Base-by-base conservation (phyloP, 2,797 vertebrate species). In the Scarus forsteni region DNA sequence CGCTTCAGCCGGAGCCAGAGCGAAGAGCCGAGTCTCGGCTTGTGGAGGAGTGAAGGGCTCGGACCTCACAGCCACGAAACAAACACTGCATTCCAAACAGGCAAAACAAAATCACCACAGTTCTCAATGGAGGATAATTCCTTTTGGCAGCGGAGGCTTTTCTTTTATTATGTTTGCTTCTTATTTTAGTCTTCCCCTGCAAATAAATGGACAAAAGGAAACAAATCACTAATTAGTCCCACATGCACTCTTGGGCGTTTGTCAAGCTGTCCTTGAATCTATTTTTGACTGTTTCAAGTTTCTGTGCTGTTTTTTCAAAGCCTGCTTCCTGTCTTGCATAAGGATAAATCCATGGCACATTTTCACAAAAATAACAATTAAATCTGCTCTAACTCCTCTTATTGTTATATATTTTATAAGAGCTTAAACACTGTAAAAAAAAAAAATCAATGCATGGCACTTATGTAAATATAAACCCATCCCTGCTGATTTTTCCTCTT, bases 81-180 rank as follows among this genome's bases (percentile, higher is more conserved):
- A 95, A 77, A 94, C 89, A 94, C 84, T 87, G 85, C 84, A 93
- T 91, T 92, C 91, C 88, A 94, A 79, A 95, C 89, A 94, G 92
- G 88, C 92, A 92, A 89, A 91, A 89, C 50, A 92, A 57, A 65
- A 94, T 95, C 93, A 93, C 92, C 94, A 90, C 92, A 93, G 93
- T 93, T 93, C 93, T 93, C 88, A 88, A 94, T 94, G 94, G 92
- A 96, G 92, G 93, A 94, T 94, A 93, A 95, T 92, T 93, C 90
- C 88, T 90, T 95, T 92, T 94, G 95, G 94, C 95, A 95, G 92
- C 89, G 88, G 91, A 90, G 90, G 84, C 89, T 93, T 92, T 27
- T 93, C 92, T 93, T 95, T 89, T 51, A 70, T 70, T 75, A 66
- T 44, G 51, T 82, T 74, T 61, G 60, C 42, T 78, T 80, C 66